Evolutionary conservation across 1,140 invertebrate species (phyloP), one percentile per base, ranked within the genome.

Genomic region (Aphelinus atriplicis): DNA sequence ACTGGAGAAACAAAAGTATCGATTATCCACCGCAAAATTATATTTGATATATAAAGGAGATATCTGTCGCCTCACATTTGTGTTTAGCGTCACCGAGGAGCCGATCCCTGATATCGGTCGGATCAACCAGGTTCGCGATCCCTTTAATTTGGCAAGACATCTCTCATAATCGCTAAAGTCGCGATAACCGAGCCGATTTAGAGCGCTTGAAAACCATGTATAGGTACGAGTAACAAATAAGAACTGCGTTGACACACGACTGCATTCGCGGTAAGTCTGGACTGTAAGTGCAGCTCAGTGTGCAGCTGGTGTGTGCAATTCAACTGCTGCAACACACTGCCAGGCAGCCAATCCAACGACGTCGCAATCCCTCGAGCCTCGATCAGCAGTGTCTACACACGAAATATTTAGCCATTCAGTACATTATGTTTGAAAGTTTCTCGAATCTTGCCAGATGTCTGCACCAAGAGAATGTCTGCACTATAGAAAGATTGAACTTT

Each of bases 91-190:
- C 70, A 2, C 72, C 62, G 9, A 80, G 56, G 65, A 81, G 72
- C n/a, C 81, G 82, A 78, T 85, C 80, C 81, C 82, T 90, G 70
- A 85, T 88, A 80, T 88, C 89, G 6, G 85, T 84, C 79, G 91
- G 89, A 88, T 93, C 90, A 70, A 89, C 86, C 81, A 93, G 90
- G 81, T 90, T 90, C 42, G 91, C 92, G 81, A 91, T 90, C 83
- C 90, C 86, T 87, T 92, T 92, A 69, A 94, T 90, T 88, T 93
- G 91, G 85, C 92, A 93, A 71, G 91, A 90, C 91, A 92, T 92
- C 81, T 80, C 81, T 80, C 68, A 77, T 74, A 26, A 26, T 26
- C 26, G 26, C 26, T 26, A 26, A 26, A 7, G 5, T 55, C 53
- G 53, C 53, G 53, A 55, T 55, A 55, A 10, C 53, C 53, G 5